Evolutionary conservation across 2,797 vertebrate species (phyloP).

Genomic region (Rhabdomys pumilio): DNA sequence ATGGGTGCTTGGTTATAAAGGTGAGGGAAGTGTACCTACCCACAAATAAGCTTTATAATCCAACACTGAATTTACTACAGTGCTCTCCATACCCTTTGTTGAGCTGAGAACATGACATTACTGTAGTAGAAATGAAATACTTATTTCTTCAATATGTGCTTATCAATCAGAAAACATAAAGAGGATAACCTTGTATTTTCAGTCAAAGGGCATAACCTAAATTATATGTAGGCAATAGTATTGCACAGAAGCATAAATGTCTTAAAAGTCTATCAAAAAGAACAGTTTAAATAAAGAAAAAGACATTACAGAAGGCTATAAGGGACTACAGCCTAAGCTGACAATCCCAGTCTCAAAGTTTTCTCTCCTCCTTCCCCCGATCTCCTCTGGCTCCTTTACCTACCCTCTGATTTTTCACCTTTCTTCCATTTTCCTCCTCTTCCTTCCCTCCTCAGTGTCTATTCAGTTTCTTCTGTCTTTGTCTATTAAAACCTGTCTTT

Average conservation of each 20-base stretch:
- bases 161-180: background rate
- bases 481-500: background rate
- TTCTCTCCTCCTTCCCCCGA: background rate
- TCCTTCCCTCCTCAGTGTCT: background rate
- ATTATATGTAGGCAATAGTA: conserved; percentile 4
- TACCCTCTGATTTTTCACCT: background rate
- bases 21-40: background rate
- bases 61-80: background rate
- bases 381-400: background rate
- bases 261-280: background rate
- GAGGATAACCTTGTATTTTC: background rate
- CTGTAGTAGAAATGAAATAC: background rate
- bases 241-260: conserved; percentile 9
- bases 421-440: too few relatives aligned
- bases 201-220: conserved; percentile 44
- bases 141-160: background rate
- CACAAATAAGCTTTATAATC: background rate
- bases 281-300: conserved; percentile 45
- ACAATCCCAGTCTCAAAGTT: background rate
- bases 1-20: conserved; percentile 12
- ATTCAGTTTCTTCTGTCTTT: background rate
- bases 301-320: background rate
- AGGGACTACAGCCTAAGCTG: background rate
- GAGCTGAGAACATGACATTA: background rate
- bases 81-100: background rate